Evolutionary conservation across 2,888 invertebrate genomes (phyloP), one percentile per base, ranked within the genome.

Genomic region (Acanthoscelides obtectus): DNA sequence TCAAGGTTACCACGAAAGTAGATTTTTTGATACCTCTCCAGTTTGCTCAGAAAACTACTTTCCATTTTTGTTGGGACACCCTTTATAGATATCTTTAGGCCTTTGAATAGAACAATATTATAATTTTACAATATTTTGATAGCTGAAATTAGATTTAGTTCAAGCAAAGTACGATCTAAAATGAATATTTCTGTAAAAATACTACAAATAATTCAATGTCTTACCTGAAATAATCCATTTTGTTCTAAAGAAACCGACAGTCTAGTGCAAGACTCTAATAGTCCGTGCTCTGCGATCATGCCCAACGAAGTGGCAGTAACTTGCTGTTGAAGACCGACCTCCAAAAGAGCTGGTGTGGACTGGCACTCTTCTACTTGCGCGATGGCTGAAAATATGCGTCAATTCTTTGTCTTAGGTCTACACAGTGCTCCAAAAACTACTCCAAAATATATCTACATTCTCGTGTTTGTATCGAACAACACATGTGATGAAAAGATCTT

Each of bases 331-430:
- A 86, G 80, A 78, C 88, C 90, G 73, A 90, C 90, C 82, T 94
- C 93, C 81, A 92, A 89, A 81, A 95, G 86, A 69, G 95, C 93
- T 68, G 95, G 95, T 81, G 95, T 95, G 72, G 95, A 95, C 84
- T 95, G 95, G 79, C 95, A 94, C 87, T 96, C 95, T 84, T 96
- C 95, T 79, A 94, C 94, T 82, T 94, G 93, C 66, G 94, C 90
- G 88, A 94, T 88, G 74, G 91, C 92, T 92, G 86, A 83, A 74
- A 74, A 45, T 17, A 45, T 45, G 45, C 45, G 45, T 45, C 17
- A 45, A 45, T 45, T 45, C 17, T 45, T 45, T 45, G 45, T 17
- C 45, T 45, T 45, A 1, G 45, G 17, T 12, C 45, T 45, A 45
- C 17, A 45, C 5, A 45, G 12, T 12, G 8, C 17, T 45, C 45